Conservation (phyloP, 2,113 vertebrate species). For the Nyctereutes procyonoides region DNA sequence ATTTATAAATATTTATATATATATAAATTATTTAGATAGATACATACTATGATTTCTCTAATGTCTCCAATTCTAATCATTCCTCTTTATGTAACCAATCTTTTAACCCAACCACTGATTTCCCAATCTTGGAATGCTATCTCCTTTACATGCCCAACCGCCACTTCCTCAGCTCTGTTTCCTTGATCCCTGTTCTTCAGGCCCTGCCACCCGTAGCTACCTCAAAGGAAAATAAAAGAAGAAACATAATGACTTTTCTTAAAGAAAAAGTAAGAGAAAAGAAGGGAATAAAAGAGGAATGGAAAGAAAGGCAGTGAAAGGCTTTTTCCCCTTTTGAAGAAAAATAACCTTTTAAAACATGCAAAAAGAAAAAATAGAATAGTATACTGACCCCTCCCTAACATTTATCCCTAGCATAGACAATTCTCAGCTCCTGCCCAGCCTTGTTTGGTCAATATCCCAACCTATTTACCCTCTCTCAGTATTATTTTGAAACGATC, state of each 20-base stretch:
- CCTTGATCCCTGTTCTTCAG: background rate
- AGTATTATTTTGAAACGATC: background rate
- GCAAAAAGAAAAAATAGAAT: background rate
- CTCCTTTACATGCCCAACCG: background rate
- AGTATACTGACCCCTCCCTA: background rate
- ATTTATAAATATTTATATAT: background rate
- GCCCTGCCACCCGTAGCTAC: background rate
- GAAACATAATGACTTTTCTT: background rate
- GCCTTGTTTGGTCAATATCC: background rate
- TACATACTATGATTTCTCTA: background rate
- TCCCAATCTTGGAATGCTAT: background rate
- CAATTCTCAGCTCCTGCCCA: background rate
- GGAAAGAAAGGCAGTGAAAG: background rate
- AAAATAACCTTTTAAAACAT: background rate
- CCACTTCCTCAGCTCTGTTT: too few relatives aligned
- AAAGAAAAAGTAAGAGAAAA: background rate
- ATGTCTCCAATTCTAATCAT: background rate
- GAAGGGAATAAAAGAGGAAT: background rate
- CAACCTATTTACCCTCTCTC: background rate
- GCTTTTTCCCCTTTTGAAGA: background rate
- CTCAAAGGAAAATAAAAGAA: background rate
- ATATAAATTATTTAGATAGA: background rate
- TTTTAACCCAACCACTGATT: background rate
- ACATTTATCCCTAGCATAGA: background rate
- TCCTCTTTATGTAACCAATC: background rate